Percentiles rank a stretch among this genome's conserved stretches.
These are phyloP conservation scores for Ptychodera flava DNA, from an alignment of 35 echinoderm and acorn worm species.

Conservation along the genomic window DNA sequence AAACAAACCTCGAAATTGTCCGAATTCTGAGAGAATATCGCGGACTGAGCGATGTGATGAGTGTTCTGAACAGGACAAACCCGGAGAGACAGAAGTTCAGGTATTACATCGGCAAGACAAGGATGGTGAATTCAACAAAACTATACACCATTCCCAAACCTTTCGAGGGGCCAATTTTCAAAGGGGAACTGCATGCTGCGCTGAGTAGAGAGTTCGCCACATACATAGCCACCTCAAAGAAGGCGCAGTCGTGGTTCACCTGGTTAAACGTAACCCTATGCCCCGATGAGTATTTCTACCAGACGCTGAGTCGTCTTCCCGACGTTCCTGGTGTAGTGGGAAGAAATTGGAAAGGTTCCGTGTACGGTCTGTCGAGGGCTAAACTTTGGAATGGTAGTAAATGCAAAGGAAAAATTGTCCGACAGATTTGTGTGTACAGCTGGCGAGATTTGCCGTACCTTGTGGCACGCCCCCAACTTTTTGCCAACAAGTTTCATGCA, in stretches of 20 bases:
- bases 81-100: slow-evolving; percentile 13
- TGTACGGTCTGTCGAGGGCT: slow-evolving; percentile 49
- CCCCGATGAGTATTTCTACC: slow-evolving; percentile 65
- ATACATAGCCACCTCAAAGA: slow-evolving; percentile 35
- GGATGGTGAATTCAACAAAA: slow-evolving; percentile 15
- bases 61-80: slow-evolving; percentile 31
- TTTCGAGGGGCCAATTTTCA: slow-evolving; percentile 48
- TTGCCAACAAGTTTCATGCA: slow-evolving; percentile 73
- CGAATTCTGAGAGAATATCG: slow-evolving; percentile 46
- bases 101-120: slow-evolving; percentile 8
- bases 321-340: slow-evolving; percentile 44
- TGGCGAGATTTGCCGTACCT: slow-evolving; percentile 43
- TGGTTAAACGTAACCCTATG: slow-evolving; percentile 61
- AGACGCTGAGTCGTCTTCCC: slow-evolving; percentile 35
- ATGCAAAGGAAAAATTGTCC: slow-evolving; percentile 58
- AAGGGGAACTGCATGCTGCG: slow-evolving; percentile 67
- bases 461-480: slow-evolving; percentile 32
- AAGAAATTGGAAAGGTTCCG: slow-evolving; percentile 32
- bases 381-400: slow-evolving; percentile 26
- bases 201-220: slow-evolving; percentile 39
- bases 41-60: slow-evolving; percentile 46
- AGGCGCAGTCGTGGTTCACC: slow-evolving; percentile 37
- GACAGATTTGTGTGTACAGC: slow-evolving; percentile 52
- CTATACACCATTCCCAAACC: slow-evolving; percentile 38
- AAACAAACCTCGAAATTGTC: slow-evolving; percentile 68